Conservation (phyloP, 2,113 vertebrate genomes). For the Sialia sialis region DNA sequence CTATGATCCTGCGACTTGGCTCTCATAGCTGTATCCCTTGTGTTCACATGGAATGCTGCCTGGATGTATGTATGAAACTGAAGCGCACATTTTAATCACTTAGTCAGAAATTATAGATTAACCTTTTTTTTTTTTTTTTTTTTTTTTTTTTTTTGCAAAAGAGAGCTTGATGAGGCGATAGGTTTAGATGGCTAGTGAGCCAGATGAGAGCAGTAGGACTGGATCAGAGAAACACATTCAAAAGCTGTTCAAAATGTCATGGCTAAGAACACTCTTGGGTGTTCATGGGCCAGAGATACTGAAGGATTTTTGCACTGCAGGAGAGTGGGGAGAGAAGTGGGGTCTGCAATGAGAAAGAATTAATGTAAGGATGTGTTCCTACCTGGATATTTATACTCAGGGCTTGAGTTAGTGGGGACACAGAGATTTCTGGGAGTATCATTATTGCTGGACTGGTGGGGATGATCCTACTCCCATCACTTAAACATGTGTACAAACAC, state of each 20-base stretch:
- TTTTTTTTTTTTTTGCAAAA: background rate
- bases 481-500: background rate
- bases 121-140: background rate
- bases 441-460: background rate
- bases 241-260: background rate
- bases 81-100: background rate
- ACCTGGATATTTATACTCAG: background rate
- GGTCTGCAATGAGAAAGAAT: background rate
- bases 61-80: background rate
- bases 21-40: background rate
- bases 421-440: background rate
- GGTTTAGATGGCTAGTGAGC: background rate
- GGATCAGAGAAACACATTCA: background rate
- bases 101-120: background rate
- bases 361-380: background rate
- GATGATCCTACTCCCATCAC: background rate
- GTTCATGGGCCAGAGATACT: background rate
- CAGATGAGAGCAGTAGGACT: background rate
- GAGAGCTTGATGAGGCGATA: background rate
- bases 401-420: background rate
- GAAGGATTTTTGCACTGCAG: background rate
- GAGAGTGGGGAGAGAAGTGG: background rate
- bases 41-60: background rate
- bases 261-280: background rate
- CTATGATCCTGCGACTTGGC: background rate